phyloP scores from a whole-genome alignment of 2,113 vertebrate genomes.

The Cepphus grylle region DNA sequence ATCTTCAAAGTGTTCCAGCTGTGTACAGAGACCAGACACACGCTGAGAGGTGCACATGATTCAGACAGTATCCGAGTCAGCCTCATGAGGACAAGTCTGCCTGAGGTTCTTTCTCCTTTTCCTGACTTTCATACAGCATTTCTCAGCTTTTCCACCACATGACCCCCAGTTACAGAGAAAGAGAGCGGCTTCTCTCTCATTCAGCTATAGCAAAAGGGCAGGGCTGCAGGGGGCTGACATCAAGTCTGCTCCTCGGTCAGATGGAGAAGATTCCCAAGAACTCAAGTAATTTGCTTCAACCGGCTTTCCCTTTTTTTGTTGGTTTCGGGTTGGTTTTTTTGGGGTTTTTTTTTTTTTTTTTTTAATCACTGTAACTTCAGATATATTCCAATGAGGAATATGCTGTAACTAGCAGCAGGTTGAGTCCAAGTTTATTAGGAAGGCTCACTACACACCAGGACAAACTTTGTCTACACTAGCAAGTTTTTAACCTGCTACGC shows the following conservation, averaged over 20 bases:
- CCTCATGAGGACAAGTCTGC: background rate
- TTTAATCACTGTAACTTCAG: background rate
- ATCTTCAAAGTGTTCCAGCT: background rate
- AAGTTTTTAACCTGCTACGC: background rate
- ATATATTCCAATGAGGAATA: background rate
- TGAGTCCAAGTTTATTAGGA: background rate
- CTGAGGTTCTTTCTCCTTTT: background rate
- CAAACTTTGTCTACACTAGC: background rate
- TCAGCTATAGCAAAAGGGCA: background rate
- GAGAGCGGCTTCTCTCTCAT: background rate
- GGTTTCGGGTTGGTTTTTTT: background rate
- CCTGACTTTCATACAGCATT: background rate
- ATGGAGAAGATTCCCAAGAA: background rate
- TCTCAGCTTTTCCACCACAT: background rate
- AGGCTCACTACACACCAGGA: background rate
- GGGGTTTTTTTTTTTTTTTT: background rate
- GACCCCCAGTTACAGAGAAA: background rate
- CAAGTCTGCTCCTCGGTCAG: background rate
- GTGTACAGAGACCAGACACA: background rate
- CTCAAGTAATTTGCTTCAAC: background rate
- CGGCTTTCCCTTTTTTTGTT: too few species aligned
- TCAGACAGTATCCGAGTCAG: background rate
- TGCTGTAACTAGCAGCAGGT: background rate
- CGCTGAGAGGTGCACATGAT: background rate
- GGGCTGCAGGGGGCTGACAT: background rate